phyloP scores from a whole-genome alignment of 2,888 invertebrate species.

The Alviniconcha strummeri region DNA sequence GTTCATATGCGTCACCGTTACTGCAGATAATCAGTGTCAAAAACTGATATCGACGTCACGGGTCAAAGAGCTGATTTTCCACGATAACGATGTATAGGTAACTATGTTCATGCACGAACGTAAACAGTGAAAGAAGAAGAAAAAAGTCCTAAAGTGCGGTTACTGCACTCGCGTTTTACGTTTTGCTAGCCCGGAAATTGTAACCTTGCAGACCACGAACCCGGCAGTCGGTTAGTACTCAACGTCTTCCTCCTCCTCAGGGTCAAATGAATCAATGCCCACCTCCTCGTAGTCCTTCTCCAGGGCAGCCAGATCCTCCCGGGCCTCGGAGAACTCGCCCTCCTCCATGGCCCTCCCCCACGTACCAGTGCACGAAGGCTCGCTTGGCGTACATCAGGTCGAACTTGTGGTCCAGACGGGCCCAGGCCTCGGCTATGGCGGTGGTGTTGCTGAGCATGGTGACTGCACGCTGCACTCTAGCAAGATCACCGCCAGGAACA shows the following conservation, averaged over 20 bases:
- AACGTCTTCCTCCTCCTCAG: constrained; percentile 22
- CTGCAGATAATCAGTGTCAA: no score
- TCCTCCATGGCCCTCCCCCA: constrained; percentile 34
- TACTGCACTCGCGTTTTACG: no score
- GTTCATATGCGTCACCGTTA: no score
- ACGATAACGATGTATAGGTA: no score
- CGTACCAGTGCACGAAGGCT: constrained; percentile 40
- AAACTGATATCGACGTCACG: no score
- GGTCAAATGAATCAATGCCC: constrained; percentile 16
- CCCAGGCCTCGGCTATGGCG: constrained; percentile 38
- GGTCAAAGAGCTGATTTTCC: no score
- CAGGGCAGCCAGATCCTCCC: constrained; percentile 33
- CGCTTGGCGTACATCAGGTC: constrained; percentile 32
- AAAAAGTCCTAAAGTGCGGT: no score
- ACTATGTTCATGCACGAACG: no score
- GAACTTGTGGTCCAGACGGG: constrained; percentile 38
- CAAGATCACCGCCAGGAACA: constrained; percentile 38
- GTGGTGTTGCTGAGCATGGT: constrained; percentile 40
- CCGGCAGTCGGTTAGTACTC: constrained; percentile 17
- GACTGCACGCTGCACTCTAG: constrained; percentile 39
- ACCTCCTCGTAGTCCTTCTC: constrained; percentile 36
- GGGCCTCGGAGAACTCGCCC: constrained; percentile 33
- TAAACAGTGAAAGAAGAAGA: no score
- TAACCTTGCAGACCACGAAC: no score
- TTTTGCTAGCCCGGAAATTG: no score